Base-by-base conservation (phyloP, 1,140 invertebrate genomes). In the Oscheius sp. region DNA sequence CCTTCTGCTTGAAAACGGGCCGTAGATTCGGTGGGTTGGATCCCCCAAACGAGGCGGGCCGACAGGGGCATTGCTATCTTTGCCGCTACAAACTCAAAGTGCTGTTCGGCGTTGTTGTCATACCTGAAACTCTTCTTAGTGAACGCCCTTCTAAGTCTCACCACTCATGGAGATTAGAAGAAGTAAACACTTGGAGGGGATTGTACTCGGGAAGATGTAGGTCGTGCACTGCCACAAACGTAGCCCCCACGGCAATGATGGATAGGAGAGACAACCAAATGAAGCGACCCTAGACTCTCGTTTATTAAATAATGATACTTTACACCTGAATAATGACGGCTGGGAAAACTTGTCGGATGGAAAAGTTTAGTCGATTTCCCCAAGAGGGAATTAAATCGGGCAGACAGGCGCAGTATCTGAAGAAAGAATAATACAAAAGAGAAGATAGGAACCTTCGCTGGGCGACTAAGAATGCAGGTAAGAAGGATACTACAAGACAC, bases 191-290 rank as follows among this genome's bases (percentile, higher is more conserved):
- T 65, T 84, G 82, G 3, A 83, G 71, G 2, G 82, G 82, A 70
- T 83, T 83, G 68, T 84, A 84, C 35, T 80, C 79, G 13, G 82
- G 82, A 3, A 83, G 74, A 52, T 69, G 63, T 3, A 83, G 77
- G 23, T 79, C 68, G 13, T 67, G 78, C 10, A 64, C 32, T 36
- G 74, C 66, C 23, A 84, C 23, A 36, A 61, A 78, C 13, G 59
- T 73, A 31, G 66, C 68, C 18, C 72, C 58, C 15, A 70, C 55
- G 2, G 79, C 49, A 3, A 78, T 38, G 18, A 81, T 20, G 1
- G 65, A 74, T 13, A 83, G 36, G 13, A 76, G 62, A 29, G 65
- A 36, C 1, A 83, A 58, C 79, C 80, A 82, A 3, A 83, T 35
- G 46, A 76, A 83, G 3, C 81, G 74, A 23, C 83, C 78, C 36